Evolutionary conservation across 2,797 vertebrate species (phyloP), one percentile per base, ranked within the genome.

Genomic region (Gila robusta): DNA sequence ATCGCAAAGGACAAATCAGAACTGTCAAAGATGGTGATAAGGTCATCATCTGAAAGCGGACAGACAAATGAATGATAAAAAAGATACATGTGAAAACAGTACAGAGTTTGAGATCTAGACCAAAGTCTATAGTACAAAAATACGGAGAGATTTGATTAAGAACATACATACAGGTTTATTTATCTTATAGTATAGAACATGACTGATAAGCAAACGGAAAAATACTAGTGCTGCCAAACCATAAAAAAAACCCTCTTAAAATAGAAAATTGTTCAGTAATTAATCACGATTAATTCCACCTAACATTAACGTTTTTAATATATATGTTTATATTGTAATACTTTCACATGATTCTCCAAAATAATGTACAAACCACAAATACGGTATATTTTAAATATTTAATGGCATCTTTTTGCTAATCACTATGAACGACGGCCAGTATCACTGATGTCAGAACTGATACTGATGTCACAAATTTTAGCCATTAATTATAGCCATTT

Each of bases 11-110:
- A 99, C 91, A 99, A 97, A 93, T 99, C 98, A 83, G 98, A 99
- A 92, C 98, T 99, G 96, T 99, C 98, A 91, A 99, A 99, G 92
- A 99, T 99, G 79, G 98, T 99, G 92, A 99, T 98, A 91, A 98
- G 98, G 93, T 99, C 98, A 91, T 98, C 98, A 94, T 99, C 98
- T 99, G 73, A 32, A 86, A 88, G 44, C 78, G 3, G 81, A 83
- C 19, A 54, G 28, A 81, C n/a, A 66, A 37, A 81, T 17, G 0
- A 49, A 74, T 17, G 1, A 62, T 74, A 1, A 39, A 49, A 41
- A 10, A 32, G 6, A 21, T 19, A n/a, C 49, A 77, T n/a, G 52
- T 77, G 35, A 77, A 16, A 17, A 9, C 23, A 39, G 2, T 2
- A 47, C 7, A 74, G 41, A 72, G 70, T 49, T 19, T 32, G n/a